Conservation (phyloP, 2,113 vertebrate species). For the Istiophorus platypterus region DNA sequence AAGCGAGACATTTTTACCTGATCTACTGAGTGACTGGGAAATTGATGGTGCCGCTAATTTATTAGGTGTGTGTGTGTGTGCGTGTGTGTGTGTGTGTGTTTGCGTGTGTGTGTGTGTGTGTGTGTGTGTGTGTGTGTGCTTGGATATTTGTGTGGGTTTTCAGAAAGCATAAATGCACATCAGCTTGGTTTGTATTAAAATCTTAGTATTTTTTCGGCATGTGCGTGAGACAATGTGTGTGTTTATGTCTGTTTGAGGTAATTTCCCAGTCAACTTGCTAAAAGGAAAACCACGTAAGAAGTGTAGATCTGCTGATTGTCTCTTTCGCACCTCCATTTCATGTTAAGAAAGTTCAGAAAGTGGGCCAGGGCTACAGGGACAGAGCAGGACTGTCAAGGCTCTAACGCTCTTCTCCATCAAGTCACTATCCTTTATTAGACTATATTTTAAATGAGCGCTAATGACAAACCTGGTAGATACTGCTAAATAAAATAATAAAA, state of each 20-base stretch:
- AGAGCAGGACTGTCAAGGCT: conserved; percentile 52
- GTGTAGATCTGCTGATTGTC: conserved; percentile 25
- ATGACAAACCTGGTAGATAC: conserved; percentile 31
- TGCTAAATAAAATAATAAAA: conserved; percentile 16
- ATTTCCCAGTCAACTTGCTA: conserved; percentile 2
- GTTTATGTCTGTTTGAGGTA: neutral
- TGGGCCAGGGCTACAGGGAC: conserved; percentile 63
- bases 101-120: neutral
- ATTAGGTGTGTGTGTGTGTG: conserved; percentile 3
- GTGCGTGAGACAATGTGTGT: neutral
- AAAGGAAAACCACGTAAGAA: conserved; percentile 32
- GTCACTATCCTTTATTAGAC: conserved; percentile 38
- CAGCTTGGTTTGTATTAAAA: neutral
- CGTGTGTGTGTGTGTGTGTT: neutral
- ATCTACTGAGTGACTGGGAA: conserved; percentile 35
- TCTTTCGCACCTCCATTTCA: conserved; percentile 6
- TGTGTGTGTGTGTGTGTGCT: neutral
- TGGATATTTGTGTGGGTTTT: neutral
- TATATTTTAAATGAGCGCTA: conserved; percentile 44
- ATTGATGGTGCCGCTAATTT: conserved; percentile 26
- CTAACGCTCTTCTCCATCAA: conserved; percentile 29
- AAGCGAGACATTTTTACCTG: conserved; percentile 32
- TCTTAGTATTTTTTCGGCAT: neutral
- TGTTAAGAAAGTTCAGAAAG: conserved; percentile 41
- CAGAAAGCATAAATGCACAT: neutral